Conservation (phyloP, 2,113 vertebrate species). For the Todiramphus chloris region DNA sequence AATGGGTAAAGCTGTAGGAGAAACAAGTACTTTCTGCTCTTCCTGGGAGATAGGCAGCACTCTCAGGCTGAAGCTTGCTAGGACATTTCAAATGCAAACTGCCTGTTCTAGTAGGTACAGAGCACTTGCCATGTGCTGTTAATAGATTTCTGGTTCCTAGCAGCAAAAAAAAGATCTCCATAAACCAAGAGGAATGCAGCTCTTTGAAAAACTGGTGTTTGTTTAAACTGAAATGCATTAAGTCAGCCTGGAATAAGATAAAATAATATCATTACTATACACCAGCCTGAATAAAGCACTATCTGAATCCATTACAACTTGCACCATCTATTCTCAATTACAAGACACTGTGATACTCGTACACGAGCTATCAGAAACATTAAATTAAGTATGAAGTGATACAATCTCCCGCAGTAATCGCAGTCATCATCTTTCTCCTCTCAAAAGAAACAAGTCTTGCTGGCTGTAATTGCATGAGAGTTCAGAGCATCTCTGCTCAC, state of each 20-base stretch:
- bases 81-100: too few species aligned
- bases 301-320: not conserved
- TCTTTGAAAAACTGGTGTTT: not conserved
- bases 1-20: not conserved
- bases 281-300: not conserved
- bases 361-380: not conserved
- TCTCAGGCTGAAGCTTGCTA: not conserved
- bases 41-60: not conserved
- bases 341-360: not conserved
- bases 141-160: not conserved
- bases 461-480: not conserved
- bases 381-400: not conserved
- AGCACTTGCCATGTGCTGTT: not conserved
- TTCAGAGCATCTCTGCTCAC: not conserved
- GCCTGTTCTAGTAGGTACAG: not conserved
- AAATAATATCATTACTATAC: not conserved
- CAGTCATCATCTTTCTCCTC: not conserved
- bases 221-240: not conserved
- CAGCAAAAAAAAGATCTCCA: not conserved
- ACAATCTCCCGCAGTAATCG: not conserved
- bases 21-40: not conserved
- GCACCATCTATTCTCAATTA: not conserved
- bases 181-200: not conserved
- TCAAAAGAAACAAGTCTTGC: not conserved
- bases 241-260: not conserved